Evolutionary conservation across 2,888 invertebrate species (phyloP), one percentile per base, ranked within the genome.

Genomic region (Mesorhabditis belari): DNA sequence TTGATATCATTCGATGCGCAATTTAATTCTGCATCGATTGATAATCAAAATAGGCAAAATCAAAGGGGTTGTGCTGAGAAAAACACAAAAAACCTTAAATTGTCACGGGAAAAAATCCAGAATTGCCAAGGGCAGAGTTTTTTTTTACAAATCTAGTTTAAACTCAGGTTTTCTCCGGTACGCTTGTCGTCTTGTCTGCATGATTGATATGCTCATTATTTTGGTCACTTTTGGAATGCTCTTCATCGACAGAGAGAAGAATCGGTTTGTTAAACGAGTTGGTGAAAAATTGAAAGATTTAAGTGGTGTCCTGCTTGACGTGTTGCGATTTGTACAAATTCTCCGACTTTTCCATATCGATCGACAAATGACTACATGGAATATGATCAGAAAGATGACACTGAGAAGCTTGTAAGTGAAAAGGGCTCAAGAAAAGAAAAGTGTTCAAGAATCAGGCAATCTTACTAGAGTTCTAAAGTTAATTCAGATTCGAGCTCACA

Each of bases 271-370:
- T n/a, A n/a, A n/a, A n/a, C n/a, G n/a, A n/a, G n/a, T n/a, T n/a
- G n/a, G n/a, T n/a, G n/a, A n/a, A n/a, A n/a, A n/a, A n/a, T n/a
- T n/a, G n/a, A n/a, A n/a, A n/a, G n/a, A n/a, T 26, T 4, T 49
- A 44, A 27, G 35, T 53, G 44, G 19, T 28, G 26, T 54, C 24
- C n/a, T 52, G 27, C 24, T 73, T 28, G 66, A 72, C n/a, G 58
- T 61, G 4, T 49, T 70, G 19, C 58, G 64, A 25, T 64, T 71
- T 51, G 28, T 75, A 27, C 64, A 77, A 65, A 77, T 77, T 58
- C 61, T 77, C 25, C 67, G 77, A 19, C 63, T 77, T 2, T 70
- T 77, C 26, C 77, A 77, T 68, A 73, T 77, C 29, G 77, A 77
- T 58, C 65, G 77, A 25, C 72, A 74, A 61, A 71, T 69, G 71